phyloP scores from a whole-genome alignment of 2,113 vertebrate species.

The Pterocles gutturalis region DNA sequence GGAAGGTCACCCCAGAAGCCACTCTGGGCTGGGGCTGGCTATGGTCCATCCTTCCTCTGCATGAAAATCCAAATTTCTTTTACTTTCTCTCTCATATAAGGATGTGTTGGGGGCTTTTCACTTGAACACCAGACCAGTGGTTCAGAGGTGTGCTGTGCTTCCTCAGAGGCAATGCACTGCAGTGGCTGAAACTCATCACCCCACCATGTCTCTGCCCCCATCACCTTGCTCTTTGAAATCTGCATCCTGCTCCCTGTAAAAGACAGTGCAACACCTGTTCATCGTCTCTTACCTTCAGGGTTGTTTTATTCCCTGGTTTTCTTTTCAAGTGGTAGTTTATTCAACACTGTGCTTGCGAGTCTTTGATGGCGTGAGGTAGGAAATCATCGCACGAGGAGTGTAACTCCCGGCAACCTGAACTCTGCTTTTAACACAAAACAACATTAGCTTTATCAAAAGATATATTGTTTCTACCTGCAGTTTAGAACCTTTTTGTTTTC shows the following conservation, averaged over 20 bases:
- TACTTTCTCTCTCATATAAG: neutral
- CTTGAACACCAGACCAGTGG: neutral
- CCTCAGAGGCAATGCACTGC: neutral
- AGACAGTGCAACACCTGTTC: neutral
- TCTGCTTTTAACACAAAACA: conserved; percentile 9
- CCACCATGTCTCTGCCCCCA: fast-evolving
- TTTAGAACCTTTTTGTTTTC: neutral
- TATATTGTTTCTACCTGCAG: neutral
- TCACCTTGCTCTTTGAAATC: fast-evolving
- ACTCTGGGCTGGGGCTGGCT: fast-evolving
- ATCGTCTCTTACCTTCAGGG: neutral
- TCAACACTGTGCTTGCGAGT: neutral
- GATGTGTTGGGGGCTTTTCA: neutral
- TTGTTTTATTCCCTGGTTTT: neutral
- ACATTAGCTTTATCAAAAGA: conserved; percentile 18
- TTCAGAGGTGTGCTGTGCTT: neutral
- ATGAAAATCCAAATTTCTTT: neutral
- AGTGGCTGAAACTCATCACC: fast-evolving
- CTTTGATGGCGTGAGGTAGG: neutral
- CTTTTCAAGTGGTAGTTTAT: neutral
- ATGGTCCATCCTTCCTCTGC: neutral
- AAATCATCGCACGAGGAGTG: neutral
- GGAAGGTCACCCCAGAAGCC: fast-evolving
- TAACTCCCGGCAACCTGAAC: neutral
- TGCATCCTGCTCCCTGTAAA: neutral